Percentiles rank a stretch among this genome's conserved stretches.
These are phyloP conservation scores for Chionoecetes opilio DNA, from an alignment of 1,140 invertebrate genomes.

Conservation along the genomic window DNA sequence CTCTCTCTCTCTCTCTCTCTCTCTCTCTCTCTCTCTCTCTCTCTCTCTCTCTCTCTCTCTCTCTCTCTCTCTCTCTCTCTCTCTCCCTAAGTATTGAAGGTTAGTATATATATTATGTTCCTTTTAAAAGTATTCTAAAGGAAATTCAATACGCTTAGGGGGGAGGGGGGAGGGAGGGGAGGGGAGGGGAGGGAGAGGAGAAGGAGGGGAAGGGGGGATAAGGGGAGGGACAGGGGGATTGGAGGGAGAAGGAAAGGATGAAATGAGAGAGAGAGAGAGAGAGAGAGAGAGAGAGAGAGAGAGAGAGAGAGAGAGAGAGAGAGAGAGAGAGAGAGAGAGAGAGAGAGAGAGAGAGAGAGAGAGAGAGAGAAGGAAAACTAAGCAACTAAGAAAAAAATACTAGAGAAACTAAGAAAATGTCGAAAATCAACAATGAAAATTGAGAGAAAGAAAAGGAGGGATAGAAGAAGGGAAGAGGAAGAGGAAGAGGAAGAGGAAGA, in stretches of 20 bases:
- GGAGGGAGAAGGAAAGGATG: neutral
- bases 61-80: neutral
- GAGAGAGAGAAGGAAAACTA: neutral
- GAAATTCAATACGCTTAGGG: neutral
- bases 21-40: neutral
- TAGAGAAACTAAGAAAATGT: neutral
- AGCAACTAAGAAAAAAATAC: no score
- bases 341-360: slow-evolving; percentile 9
- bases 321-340: neutral
- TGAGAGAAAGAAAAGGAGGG: neutral
- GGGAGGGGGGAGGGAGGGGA: neutral
- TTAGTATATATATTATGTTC: neutral
- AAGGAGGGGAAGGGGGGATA: neutral
- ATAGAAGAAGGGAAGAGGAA: neutral
- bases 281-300: neutral
- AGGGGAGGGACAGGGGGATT: neutral
- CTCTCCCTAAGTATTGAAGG: neutral
- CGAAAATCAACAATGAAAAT: no score
- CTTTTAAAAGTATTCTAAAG: slow-evolving; percentile 1
- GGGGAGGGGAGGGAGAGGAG: neutral
- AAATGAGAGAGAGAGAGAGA: neutral
- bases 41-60: neutral
- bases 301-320: neutral
- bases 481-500: neutral
- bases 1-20: neutral